phyloP scores from a whole-genome alignment of 2,113 vertebrate genomes.

The Protomyctophum bolini region DNA sequence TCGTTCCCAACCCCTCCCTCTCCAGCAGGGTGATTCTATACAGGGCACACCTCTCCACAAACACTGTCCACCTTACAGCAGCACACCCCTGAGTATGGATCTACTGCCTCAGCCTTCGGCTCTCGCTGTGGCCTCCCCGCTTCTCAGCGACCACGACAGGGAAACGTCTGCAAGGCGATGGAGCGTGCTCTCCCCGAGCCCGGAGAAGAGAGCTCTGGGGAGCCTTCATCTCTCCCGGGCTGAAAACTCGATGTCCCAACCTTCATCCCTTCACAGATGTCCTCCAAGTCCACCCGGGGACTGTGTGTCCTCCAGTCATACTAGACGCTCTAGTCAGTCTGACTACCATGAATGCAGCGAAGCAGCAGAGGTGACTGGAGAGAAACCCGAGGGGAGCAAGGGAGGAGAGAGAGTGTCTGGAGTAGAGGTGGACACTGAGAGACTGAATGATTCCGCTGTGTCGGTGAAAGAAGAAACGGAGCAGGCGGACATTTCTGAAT shows the following conservation, averaged over 20 bases:
- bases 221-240: constrained; percentile 50
- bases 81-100: constrained; percentile 69
- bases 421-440: constrained; percentile 48
- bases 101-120: constrained; percentile 2
- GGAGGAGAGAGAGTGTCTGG: neutral
- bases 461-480: constrained; percentile 52
- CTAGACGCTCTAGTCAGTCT: neutral
- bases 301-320: constrained; percentile 2
- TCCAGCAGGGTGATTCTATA: constrained; percentile 5
- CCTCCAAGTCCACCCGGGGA: constrained; percentile 3
- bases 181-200: neutral
- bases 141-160: neutral
- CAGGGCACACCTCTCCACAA: constrained; percentile 8
- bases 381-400: neutral
- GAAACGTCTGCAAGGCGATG: neutral
- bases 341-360: neutral
- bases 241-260: constrained; percentile 21
- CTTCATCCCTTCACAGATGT: constrained; percentile 13
- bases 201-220: neutral
- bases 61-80: constrained; percentile 55
- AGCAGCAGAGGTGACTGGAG: neutral
- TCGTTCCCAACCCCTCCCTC: neutral
- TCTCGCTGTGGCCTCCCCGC: constrained; percentile 11
- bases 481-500: constrained; percentile 19
- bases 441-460: constrained; percentile 59